Evolutionary conservation across 2,888 invertebrate species (phyloP).

Genomic region (Hypena proboscidalis): DNA sequence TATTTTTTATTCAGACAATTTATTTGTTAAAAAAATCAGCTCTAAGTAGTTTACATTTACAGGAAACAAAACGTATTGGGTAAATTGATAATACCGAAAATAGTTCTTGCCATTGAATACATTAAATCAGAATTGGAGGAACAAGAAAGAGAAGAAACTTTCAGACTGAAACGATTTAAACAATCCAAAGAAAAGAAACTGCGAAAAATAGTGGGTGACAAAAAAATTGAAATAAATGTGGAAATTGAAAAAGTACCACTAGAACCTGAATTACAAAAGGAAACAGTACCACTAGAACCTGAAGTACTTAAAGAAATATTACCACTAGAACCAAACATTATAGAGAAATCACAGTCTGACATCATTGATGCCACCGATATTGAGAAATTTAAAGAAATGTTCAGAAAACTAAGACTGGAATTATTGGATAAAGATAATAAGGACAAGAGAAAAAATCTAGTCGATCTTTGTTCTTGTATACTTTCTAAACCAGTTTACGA

Average conservation of each 20-base stretch:
- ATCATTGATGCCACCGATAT: no score
- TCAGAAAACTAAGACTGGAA: neutral
- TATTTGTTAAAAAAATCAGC: constrained; percentile 3
- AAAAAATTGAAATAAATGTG: neutral
- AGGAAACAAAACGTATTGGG: constrained; percentile 56
- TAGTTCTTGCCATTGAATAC: constrained; percentile 41
- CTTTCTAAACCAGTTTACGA: neutral
- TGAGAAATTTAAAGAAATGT: neutral
- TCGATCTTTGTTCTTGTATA: constrained; percentile 13
- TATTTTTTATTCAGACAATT: constrained; percentile 18
- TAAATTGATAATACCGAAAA: constrained; percentile 48
- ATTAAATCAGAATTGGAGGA: constrained; percentile 48
- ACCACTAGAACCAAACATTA: no score
- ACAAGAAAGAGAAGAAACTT: constrained; percentile 47
- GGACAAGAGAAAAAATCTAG: no score
- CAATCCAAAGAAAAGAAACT: constrained; percentile 32
- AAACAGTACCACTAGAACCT: neutral
- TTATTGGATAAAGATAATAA: neutral
- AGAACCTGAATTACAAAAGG: neutral
- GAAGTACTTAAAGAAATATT: neutral
- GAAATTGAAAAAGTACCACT: neutral
- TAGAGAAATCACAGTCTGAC: no score
- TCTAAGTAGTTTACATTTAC: constrained; percentile 41
- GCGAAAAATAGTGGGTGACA: neutral
- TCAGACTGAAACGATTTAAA: constrained; percentile 55